Conservation (phyloP, 2,113 vertebrate genomes). For the Pterocles gutturalis region DNA sequence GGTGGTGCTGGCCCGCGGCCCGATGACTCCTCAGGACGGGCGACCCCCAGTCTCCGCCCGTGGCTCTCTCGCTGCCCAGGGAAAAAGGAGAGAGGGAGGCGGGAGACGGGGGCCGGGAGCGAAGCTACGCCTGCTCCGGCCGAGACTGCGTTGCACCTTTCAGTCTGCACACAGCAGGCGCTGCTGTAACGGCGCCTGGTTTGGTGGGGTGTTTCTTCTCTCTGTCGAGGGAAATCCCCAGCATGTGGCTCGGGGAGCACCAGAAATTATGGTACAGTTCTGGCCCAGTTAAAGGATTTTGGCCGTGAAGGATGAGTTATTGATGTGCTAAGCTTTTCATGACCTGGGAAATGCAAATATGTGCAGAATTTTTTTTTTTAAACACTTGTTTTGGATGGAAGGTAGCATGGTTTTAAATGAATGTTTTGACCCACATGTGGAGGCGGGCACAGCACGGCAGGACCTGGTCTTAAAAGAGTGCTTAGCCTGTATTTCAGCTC, state of each 20-base stretch:
- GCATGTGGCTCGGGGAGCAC: not conserved
- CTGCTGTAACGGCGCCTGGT: rapidly evolving
- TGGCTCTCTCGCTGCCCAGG: too few relatives aligned
- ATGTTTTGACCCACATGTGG: rapidly evolving
- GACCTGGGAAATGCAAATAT: not conserved
- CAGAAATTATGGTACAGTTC: not conserved
- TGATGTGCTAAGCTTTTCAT: not conserved
- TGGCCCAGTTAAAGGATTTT: not conserved
- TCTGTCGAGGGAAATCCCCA: not conserved
- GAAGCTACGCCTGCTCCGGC: too few relatives aligned
- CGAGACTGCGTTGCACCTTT: too few relatives aligned
- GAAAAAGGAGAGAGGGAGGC: not conserved
- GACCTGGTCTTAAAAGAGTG: rapidly evolving
- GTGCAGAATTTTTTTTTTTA: not conserved
- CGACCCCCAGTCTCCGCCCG: rapidly evolving
- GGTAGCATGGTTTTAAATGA: not conserved
- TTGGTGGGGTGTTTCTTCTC: rapidly evolving
- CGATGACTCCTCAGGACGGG: too few relatives aligned
- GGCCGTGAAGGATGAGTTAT: not conserved
- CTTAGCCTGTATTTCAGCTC: not conserved
- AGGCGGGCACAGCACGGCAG: rapidly evolving
- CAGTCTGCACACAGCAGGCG: too few relatives aligned
- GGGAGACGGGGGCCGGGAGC: rapidly evolving
- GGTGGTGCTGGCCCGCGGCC: rapidly evolving
- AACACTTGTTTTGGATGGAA: not conserved